These are phyloP conservation scores for Drosophila subquinaria DNA, from an alignment of 2,888 invertebrate genomes.

Conservation along the genomic window DNA sequence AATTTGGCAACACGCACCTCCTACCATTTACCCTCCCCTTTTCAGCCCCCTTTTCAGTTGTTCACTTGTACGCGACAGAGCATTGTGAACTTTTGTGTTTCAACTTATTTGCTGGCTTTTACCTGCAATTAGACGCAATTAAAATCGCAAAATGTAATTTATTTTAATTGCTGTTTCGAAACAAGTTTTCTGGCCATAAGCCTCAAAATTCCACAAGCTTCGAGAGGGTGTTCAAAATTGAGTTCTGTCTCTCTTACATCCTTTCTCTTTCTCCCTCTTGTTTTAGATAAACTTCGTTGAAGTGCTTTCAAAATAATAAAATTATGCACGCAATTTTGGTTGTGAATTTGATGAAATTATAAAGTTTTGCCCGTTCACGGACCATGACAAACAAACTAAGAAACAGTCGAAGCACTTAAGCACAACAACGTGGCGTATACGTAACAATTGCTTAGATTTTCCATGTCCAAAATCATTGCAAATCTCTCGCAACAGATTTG, in stretches of 20 bases:
- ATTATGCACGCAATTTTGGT: conserved; percentile 75
- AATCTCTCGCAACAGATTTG: conserved; percentile 42
- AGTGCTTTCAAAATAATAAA: conserved; percentile 78
- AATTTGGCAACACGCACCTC: conserved; percentile 46
- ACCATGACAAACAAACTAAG: conserved; percentile 5
- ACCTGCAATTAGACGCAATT: conserved; percentile 79
- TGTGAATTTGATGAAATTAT: conserved; percentile 75
- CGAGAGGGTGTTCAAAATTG: conserved; percentile 2
- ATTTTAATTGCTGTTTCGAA: conserved; percentile 78
- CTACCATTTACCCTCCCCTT: neutral
- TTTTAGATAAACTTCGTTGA: conserved; percentile 70
- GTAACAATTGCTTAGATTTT: conserved; percentile 31
- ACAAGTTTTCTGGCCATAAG: conserved; percentile 71
- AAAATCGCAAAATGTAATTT: conserved; percentile 78
- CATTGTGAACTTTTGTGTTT: conserved; percentile 65
- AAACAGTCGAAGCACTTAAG: conserved; percentile 22
- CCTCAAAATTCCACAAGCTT: conserved; percentile 55
- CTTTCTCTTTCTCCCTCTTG: conserved; percentile 22
- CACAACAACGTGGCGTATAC: conserved; percentile 31
- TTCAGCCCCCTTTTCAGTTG: neutral
- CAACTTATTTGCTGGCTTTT: conserved; percentile 74
- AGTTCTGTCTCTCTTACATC: neutral
- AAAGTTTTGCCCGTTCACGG: conserved; percentile 52
- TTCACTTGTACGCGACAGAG: conserved; percentile 26
- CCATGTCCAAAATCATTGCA: conserved; percentile 25